Percentiles rank a stretch among this genome's conserved stretches.
Conservation (phyloP, 2,888 invertebrate species). For the Tenodera sinensis region DNA sequence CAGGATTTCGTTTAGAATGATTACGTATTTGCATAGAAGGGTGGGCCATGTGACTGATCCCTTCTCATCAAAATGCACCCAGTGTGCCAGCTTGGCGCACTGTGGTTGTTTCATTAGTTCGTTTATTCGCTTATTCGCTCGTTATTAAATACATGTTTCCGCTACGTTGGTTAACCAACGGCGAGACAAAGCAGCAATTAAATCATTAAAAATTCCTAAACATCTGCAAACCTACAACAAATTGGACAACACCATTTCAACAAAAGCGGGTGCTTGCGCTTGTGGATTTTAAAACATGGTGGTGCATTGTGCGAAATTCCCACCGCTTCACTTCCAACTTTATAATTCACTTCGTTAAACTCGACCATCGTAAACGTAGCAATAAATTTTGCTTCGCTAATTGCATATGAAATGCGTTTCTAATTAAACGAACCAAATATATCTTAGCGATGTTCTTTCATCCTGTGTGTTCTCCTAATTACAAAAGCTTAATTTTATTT, state of each 20-base stretch:
- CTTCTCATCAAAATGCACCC: not conserved
- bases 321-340: not conserved
- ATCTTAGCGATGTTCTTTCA: too few species aligned
- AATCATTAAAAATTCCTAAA: not conserved
- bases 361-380: too few species aligned
- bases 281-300: not conserved
- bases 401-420: too few species aligned
- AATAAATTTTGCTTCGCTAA: not conserved
- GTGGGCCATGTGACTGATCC: too few species aligned
- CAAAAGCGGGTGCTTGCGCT: not conserved
- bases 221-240: not conserved
- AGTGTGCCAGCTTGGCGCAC: not conserved
- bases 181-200: not conserved
- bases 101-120: conserved; percentile 2
- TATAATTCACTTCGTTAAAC: not conserved
- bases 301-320: too few species aligned
- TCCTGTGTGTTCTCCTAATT: too few species aligned
- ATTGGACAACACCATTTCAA: too few species aligned
- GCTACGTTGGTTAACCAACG: not conserved
- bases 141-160: not conserved
- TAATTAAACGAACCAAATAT: not conserved
- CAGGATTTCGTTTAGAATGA: too few species aligned
- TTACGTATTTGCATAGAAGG: too few species aligned
- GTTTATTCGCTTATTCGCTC: not conserved
- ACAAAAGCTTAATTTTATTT: too few species aligned